Evolutionary conservation across 2,113 vertebrate species (phyloP), one percentile per base, ranked within the genome.

Genomic region (Rhegmatorhina hoffmannsi): DNA sequence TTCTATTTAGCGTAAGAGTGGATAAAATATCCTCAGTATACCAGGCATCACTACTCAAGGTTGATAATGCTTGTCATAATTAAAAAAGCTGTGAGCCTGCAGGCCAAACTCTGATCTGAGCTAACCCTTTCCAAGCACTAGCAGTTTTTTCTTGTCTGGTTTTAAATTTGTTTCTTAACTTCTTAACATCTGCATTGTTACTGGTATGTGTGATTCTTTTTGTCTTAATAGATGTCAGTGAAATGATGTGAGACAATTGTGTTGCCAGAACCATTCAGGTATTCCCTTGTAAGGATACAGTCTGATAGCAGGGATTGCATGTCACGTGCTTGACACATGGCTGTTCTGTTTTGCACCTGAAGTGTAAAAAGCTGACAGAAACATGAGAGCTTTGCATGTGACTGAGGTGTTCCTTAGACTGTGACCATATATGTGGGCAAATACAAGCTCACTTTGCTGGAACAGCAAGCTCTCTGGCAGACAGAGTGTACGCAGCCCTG

Each of bases 401-500:
- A 55, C 33, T 40, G 53, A 44, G 31, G 24, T 64, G 34, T 44
- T 92, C 69, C 56, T 85, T 17, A 58, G 67, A 58, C 75, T 85
- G 21, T 66, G 75, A 5, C 34, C 34, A 9, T 14, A 2, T 33
- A 21, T 21, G 33, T 50, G 68, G 26, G 60, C 52, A 90, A 78
- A 67, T 40, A 40, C 25, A 24, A n/a, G 33, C 59, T 86, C 23
- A 0, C 24, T 78, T 29, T 34, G 60, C 47, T 56, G 50, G 72
- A 79, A 9, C 13, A 12, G 25, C 1, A 8, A 62, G 46, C 31
- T 26, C 3, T 25, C 46, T 58, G 68, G 69, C 60, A 78, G 62
- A 7, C 58, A 11, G 23, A 14, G 67, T 1, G 17, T 17, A 38
- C 1, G 1, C 3, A 55, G 40, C 53, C 11, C 0, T 20, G 40